Evolutionary conservation across 2,797 vertebrate genomes (phyloP).

Genomic region (Etheostoma perlongum): DNA sequence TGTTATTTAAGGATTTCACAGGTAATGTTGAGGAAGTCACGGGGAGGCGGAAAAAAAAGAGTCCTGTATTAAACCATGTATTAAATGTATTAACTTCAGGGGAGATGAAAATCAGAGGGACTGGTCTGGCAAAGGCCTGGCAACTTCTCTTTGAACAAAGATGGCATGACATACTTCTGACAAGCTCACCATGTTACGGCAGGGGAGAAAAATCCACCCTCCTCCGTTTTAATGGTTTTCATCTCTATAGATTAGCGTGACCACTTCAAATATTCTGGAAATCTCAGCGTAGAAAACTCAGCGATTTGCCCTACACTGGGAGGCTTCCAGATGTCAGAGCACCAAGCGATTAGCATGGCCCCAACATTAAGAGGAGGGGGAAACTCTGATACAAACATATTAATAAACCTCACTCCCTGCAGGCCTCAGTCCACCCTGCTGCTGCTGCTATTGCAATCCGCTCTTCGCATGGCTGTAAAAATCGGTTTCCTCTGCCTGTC

Average conservation of each 20-base stretch:
- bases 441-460: slow-evolving; percentile 61
- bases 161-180: slow-evolving; percentile 71
- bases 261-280: slow-evolving; percentile 80
- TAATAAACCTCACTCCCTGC: slow-evolving; percentile 70
- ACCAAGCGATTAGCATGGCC: slow-evolving; percentile 82
- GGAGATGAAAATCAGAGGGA: slow-evolving; percentile 69
- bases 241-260: slow-evolving; percentile 80
- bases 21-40: slow-evolving; percentile 39
- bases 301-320: slow-evolving; percentile 73
- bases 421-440: slow-evolving; percentile 62
- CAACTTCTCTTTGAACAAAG: slow-evolving; percentile 62
- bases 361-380: slow-evolving; percentile 71
- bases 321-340: slow-evolving; percentile 81
- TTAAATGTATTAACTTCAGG: slow-evolving; percentile 65
- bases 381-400: slow-evolving; percentile 77
- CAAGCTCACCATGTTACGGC: slow-evolving; percentile 55
- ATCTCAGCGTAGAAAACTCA: slow-evolving; percentile 63
- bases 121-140: slow-evolving; percentile 45
- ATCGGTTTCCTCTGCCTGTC: slow-evolving; percentile 76
- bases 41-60: neutral
- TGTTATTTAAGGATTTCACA: slow-evolving; percentile 73
- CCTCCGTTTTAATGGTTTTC: slow-evolving; percentile 76
- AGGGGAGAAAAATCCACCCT: slow-evolving; percentile 48
- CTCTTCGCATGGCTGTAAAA: slow-evolving; percentile 74
- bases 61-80: slow-evolving; percentile 51